A percentile compares a stretch with the other conserved stretches of the same genome.
Evolutionary conservation across 2,888 invertebrate species (phyloP).

Genomic region (Toxonevra muliebris): DNA sequence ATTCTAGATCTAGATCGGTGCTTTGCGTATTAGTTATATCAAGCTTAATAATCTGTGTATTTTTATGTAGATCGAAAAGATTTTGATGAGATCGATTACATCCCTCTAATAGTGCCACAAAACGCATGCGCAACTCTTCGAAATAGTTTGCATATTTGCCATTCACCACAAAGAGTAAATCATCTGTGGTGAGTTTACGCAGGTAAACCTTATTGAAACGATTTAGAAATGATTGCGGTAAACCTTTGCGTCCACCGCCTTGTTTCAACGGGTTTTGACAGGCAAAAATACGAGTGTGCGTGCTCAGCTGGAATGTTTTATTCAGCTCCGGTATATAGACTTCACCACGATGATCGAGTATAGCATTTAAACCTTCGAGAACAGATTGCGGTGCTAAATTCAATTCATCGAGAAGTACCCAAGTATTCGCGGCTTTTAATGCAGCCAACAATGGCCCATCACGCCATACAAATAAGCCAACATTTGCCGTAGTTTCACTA

Average conservation of each 20-base stretch:
- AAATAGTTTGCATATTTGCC: conserved; percentile 56
- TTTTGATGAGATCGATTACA: conserved; percentile 25
- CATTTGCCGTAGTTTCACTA: conserved; percentile 47
- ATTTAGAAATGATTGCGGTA: conserved; percentile 97
- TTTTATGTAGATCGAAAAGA: conserved; percentile 46
- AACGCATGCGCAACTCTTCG: conserved; percentile 47
- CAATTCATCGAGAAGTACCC: conserved; percentile 97
- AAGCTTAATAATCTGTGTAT: neutral
- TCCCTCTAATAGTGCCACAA: conserved; percentile 41
- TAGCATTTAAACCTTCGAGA: conserved; percentile 97
- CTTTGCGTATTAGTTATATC: neutral
- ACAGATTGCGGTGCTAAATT: conserved; percentile 99
- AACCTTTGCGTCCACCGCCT: conserved; percentile 94
- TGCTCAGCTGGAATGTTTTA: conserved; percentile 80
- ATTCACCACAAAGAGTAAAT: conserved; percentile 67
- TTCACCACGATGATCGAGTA: conserved; percentile 96
- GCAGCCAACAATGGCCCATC: conserved; percentile 96
- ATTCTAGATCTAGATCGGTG: neutral
- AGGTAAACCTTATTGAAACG: conserved; percentile 92
- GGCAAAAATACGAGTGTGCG: conserved; percentile 88
- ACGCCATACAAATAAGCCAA: conserved; percentile 93
- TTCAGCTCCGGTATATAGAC: conserved; percentile 95
- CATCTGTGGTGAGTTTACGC: conserved; percentile 72
- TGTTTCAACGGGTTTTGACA: conserved; percentile 97
- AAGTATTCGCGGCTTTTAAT: conserved; percentile 84